Evolutionary conservation across 2,888 invertebrate species (phyloP).

Genomic region (Drosophila meridiana): DNA sequence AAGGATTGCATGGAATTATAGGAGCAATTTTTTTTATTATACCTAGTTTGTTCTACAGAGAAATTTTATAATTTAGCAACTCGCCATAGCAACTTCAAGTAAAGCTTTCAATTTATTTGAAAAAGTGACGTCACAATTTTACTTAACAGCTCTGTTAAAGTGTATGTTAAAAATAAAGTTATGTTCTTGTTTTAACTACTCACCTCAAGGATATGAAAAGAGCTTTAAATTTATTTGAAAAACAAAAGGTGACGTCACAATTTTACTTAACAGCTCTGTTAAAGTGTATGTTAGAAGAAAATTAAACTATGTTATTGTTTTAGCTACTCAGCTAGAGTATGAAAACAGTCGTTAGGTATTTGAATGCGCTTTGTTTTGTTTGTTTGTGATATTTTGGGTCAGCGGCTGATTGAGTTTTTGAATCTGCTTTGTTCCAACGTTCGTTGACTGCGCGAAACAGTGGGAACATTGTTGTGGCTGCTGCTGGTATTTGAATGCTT

Average conservation of each 20-base stretch:
- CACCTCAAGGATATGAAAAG: constrained; percentile 8
- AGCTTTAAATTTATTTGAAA: not conserved
- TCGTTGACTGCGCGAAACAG: constrained; percentile 36
- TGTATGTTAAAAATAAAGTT: not conserved
- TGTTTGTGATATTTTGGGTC: not conserved
- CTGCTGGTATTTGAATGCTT: not conserved
- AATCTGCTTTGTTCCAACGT: constrained; percentile 43
- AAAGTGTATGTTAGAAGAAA: not conserved
- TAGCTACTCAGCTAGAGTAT: constrained; percentile 6
- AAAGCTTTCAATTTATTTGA: not conserved
- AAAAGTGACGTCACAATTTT: not conserved
- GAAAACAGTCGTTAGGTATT: constrained; percentile 2
- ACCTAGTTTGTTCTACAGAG: not conserved
- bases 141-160: not conserved
- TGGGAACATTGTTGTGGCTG: constrained; percentile 9
- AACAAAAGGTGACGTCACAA: not conserved
- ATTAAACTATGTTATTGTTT: not conserved
- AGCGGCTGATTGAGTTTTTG: constrained; percentile 50
- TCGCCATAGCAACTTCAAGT: not conserved
- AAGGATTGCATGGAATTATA: not conserved
- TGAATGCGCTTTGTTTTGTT: constrained; percentile 12
- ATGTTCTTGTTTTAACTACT: not conserved
- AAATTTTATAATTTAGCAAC: not conserved
- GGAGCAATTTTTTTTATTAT: not conserved
- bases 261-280: not conserved